Percentiles rank a stretch among this genome's conserved stretches.
Conservation (phyloP, 2,888 invertebrate genomes). For the Scaptomyza reducta region DNA sequence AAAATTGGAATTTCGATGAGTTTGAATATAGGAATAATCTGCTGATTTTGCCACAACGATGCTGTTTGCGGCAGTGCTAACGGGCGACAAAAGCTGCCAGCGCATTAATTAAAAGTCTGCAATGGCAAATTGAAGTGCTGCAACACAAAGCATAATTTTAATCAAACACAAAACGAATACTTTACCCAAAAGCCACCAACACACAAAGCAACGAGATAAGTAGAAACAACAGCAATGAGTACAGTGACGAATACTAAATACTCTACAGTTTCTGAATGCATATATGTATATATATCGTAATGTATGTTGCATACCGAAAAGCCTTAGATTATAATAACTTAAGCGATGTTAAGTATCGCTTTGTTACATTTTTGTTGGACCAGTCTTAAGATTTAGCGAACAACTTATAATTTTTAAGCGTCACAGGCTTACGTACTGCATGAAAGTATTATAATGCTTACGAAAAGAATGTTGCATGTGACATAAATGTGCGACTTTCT, state of each 20-base stretch:
- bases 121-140: slow-evolving; percentile 65
- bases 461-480: slow-evolving; percentile 9
- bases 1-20: background rate
- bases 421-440: no score
- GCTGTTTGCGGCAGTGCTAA: background rate
- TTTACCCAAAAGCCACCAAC: slow-evolving; percentile 37
- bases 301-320: no score
- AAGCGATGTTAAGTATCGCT: no score
- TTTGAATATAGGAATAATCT: background rate
- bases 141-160: slow-evolving; percentile 69
- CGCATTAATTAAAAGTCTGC: slow-evolving; percentile 69
- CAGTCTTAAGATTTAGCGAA: no score
- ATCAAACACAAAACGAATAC: slow-evolving; percentile 59
- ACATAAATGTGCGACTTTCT: slow-evolving; percentile 26
- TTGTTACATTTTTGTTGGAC: no score
- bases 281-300: no score
- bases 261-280: background rate
- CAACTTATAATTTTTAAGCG: no score
- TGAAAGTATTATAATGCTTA: background rate
- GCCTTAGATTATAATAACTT: no score
- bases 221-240: background rate
- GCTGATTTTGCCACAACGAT: no score
- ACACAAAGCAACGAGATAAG: background rate
- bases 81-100: slow-evolving; percentile 22
- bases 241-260: background rate